phyloP scores from a whole-genome alignment of 2,797 vertebrate species.

The Trachops cirrhosus region DNA sequence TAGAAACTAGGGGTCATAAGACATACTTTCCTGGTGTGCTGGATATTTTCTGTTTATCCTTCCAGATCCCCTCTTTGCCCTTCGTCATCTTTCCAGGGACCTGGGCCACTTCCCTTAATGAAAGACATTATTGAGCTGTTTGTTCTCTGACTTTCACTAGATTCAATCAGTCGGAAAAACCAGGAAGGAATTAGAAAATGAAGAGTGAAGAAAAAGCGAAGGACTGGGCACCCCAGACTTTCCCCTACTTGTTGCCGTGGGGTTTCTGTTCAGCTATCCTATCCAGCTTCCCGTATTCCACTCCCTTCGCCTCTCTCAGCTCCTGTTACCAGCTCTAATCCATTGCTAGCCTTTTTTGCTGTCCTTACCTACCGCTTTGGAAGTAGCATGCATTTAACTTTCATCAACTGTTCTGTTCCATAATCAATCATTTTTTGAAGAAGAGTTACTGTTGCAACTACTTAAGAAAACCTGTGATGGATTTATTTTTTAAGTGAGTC shows the following conservation, averaged over 20 bases:
- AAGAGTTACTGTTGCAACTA: background rate
- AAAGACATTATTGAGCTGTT: background rate
- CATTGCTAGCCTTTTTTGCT: background rate
- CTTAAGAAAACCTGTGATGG: background rate
- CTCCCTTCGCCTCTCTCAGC: fast-evolving
- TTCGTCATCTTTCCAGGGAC: background rate
- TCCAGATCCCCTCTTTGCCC: background rate
- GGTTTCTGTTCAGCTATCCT: background rate
- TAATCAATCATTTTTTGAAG: background rate
- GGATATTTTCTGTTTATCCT: background rate
- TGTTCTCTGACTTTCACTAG: background rate
- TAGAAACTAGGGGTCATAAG: background rate
- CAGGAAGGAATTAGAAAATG: background rate
- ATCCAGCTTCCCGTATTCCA: background rate
- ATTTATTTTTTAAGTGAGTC: background rate
- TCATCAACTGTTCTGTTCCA: background rate
- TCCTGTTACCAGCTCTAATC: background rate
- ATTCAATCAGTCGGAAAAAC: background rate
- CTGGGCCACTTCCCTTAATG: background rate
- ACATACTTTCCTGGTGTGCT: too few species aligned
- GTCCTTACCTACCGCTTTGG: background rate
- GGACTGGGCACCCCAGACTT: fast-evolving
- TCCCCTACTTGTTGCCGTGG: fast-evolving
- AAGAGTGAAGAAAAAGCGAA: background rate
- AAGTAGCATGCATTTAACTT: background rate